Conservation (phyloP, 2,797 vertebrate genomes). For the Labroides dimidiatus region DNA sequence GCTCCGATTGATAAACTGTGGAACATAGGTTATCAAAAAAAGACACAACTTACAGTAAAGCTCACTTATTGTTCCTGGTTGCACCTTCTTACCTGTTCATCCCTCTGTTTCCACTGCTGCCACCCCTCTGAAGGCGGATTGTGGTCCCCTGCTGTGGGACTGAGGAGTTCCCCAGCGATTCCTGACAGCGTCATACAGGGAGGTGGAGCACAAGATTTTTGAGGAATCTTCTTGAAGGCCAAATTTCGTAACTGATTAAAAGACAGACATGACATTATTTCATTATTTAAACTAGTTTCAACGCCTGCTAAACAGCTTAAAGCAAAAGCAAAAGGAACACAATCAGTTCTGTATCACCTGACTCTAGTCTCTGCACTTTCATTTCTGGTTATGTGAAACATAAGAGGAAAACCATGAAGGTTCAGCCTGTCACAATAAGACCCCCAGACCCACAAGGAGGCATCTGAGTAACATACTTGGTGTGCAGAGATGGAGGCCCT, state of each 20-base stretch:
- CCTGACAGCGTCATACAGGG: slow-evolving; percentile 76
- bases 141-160: slow-evolving; percentile 70
- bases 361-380: slow-evolving; percentile 20
- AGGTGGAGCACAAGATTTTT: slow-evolving; percentile 85
- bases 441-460: not conserved
- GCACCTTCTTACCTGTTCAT: slow-evolving; percentile 88
- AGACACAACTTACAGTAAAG: not conserved
- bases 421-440: not conserved
- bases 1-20: not conserved
- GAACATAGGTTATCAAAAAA: not conserved
- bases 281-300: too few species aligned
- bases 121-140: slow-evolving; percentile 85
- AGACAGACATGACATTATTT: too few species aligned
- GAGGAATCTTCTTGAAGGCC: slow-evolving; percentile 96
- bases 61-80: not conserved
- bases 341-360: not conserved
- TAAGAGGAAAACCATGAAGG: not conserved
- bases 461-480: too few species aligned
- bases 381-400: slow-evolving; percentile 49
- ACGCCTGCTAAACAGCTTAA: too few species aligned
- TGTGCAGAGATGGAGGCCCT: not conserved
- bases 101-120: slow-evolving; percentile 95
- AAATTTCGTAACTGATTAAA: slow-evolving; percentile 90
- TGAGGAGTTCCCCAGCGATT: slow-evolving; percentile 86
- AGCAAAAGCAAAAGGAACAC: not conserved